These are phyloP conservation scores for Tribolium castaneum DNA, from an alignment of 1,140 invertebrate genomes.

Conservation along the genomic window DNA sequence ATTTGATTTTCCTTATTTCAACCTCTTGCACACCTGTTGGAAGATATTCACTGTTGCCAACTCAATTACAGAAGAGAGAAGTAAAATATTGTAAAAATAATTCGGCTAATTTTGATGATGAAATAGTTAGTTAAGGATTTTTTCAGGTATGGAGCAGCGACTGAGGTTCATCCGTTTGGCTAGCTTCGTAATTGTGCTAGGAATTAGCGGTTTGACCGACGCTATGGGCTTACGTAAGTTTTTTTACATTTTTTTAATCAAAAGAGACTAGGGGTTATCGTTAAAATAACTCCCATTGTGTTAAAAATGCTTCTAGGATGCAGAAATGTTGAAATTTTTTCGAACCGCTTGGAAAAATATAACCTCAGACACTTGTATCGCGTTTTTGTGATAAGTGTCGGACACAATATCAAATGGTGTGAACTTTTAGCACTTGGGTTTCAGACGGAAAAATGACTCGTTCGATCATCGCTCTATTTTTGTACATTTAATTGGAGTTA, in stretches of 20 bases:
- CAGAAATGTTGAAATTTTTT: too few species aligned
- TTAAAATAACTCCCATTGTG: background rate
- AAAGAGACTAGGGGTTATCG: background rate
- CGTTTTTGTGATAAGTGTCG: background rate
- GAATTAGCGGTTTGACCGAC: background rate
- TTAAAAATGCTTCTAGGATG: background rate
- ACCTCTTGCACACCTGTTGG: too few species aligned
- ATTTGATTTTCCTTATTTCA: too few species aligned
- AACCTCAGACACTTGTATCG: background rate
- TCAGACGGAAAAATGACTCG: background rate
- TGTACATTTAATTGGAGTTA: background rate
- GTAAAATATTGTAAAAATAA: too few species aligned
- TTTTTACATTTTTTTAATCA: background rate
- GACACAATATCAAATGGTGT: background rate
- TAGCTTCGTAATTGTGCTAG: background rate
- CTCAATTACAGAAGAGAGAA: too few species aligned
- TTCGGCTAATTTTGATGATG: too few species aligned
- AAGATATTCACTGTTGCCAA: too few species aligned
- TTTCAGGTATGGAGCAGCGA: constrained; percentile 3
- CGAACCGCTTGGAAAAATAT: background rate
- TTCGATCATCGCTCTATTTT: background rate
- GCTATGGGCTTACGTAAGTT: background rate
- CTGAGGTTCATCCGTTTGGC: constrained; percentile 2
- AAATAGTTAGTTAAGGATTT: background rate
- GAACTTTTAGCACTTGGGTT: background rate